Base-by-base conservation (phyloP, 92 coral and sea anemone genomes). In the Phenganax marumi region DNA sequence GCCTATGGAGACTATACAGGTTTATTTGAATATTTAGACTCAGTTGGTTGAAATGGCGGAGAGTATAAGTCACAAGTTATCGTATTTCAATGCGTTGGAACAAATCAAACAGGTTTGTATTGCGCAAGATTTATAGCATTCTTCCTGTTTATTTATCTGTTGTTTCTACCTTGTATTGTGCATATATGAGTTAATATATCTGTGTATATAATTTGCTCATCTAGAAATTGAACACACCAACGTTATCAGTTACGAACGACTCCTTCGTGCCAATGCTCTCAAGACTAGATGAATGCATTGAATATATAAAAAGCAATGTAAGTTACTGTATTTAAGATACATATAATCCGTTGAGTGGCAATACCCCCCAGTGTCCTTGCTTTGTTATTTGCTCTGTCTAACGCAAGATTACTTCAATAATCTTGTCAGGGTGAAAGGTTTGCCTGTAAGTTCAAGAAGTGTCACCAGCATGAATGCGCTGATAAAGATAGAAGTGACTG, bases 241-340 rank as follows among this genome's bases (percentile, higher is more conserved):
- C 98, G 9, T 72, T 92, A 55, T 95, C 98, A 10, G 98, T 95
- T 50, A 95, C 93, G 46, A 95, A 93, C 61, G 98, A 95, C 49
- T 90, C 97, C n/a, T 95, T 95, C 76, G 97, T 95, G 23, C 98
- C 98, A 12, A 91, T 95, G 91, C 77, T 95, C 58, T 92, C 98
- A 8, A 90, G 93, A 57, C 92, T 95, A 64, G 98, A 95, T 81
- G 98, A 95, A 70, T 95, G 98, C 62, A 95, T 95, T 58, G 88
- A 93, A 64, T 95, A 90, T 70, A 89, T 95, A 70, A 89, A 91
- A 47, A 95, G 93, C 85, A 95, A 92, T 86, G 98, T 95, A 91
- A 95, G 98, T 89, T 19, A 49, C 9, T 33, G 43, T 33, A 33
- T 33, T 33, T 33, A 33, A 2, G 43, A 33, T 33, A 33, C 3